Evolutionary conservation across 2,888 invertebrate species (phyloP), one percentile per base, ranked within the genome.

Genomic region (Amaurobius ferox): DNA sequence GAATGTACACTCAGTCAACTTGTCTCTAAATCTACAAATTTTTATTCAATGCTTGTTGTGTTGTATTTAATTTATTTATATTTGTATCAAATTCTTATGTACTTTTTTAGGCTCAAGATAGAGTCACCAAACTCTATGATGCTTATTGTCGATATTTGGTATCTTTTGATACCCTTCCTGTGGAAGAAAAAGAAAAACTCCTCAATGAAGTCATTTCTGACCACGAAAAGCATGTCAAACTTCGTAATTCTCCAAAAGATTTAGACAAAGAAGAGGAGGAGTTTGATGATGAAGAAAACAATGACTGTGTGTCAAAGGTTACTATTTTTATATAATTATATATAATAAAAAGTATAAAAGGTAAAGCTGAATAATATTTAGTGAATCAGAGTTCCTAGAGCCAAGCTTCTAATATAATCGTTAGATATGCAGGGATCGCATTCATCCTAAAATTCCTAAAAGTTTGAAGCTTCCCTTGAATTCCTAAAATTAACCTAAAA

Each of bases 131-230:
- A 90, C 92, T 98, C 7, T 97, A 98, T 90, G 95, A 95, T 88
- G 95, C 97, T 61, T 98, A 98, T 91, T 95, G 97, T 91, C 97
- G 96, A 93, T 97, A 96, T 91, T 92, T 98, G 66, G 92, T 98
- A 88, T 96, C 97, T 0, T 98, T 97, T 90, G 96, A 96, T 89
- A 95, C 96, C 0, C 91, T 98, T 2, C 94, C 96, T 0, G 93
- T 92, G 94, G 95, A 93, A 74, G 97, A 97, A 91, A 93, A 96
- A 5, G 94, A 94, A 79, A 94, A 94, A 88, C 92, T 96, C 0
- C 94, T 95, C 81, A 93, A 93, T 23, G 94, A 94, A 89, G 95
- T 97, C 0, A 95, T 96, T 89, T 92, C 93, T 0, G 94, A 94
- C 87, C 96, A 96, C 96, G 93, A 93, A 0, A 94, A 93, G 88